These are phyloP conservation scores for Drusus annulatus DNA, from an alignment of 1,140 invertebrate genomes.

Conservation along the genomic window DNA sequence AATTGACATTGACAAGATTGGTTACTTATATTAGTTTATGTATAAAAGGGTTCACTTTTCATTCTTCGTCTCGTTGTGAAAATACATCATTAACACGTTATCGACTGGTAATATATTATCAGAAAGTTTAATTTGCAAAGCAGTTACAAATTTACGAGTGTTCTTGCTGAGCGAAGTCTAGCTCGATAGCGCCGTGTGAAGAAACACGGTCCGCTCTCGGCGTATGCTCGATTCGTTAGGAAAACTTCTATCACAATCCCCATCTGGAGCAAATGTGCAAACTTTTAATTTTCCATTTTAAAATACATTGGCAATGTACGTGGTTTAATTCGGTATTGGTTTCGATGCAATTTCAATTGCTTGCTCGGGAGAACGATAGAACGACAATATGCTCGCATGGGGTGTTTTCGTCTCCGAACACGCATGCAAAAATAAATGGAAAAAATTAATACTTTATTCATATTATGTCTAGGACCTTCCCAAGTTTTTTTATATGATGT, in stretches of 20 bases:
- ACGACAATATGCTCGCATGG: background rate
- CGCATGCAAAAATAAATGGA: too few species aligned
- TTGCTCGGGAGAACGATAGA: background rate
- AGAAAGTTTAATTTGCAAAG: conserved; percentile 25
- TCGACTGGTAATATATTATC: background rate
- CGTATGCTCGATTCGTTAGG: conserved; percentile 25
- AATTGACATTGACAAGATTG: too few species aligned
- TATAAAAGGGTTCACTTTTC: too few species aligned
- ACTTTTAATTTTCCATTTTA: conserved; percentile 54
- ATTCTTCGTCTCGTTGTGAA: too few species aligned
- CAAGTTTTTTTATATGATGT: too few species aligned
- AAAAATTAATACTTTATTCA: too few species aligned
- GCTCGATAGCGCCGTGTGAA: background rate
- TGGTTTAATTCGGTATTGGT: conserved; percentile 42
- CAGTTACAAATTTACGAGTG: conserved; percentile 36
- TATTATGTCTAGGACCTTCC: too few species aligned
- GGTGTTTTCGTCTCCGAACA: too few species aligned
- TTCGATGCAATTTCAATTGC: conserved; percentile 40
- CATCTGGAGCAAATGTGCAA: conserved; percentile 56
- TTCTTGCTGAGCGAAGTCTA: background rate
- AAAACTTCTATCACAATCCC: conserved; percentile 48
- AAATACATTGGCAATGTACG: conserved; percentile 39
- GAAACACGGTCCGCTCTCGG: too few species aligned
- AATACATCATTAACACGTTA: background rate
- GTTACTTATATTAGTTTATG: too few species aligned